A percentile compares a stretch with the other conserved stretches of the same genome.
These are phyloP conservation scores for Peromyscus melanophrys DNA, from an alignment of 2,797 vertebrate genomes.

Conservation along the genomic window DNA sequence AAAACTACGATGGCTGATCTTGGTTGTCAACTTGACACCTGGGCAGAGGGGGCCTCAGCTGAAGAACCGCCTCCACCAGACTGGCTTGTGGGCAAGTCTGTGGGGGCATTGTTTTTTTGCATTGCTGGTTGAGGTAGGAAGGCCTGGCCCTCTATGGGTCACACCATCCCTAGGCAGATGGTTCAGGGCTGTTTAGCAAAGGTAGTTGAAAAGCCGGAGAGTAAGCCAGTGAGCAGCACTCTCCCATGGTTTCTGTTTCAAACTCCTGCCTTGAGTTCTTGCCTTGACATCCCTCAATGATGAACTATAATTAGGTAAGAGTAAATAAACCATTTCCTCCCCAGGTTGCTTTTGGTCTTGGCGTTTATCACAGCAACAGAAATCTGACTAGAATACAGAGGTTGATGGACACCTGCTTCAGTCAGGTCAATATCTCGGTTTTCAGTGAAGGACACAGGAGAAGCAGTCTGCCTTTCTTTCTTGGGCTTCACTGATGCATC, in stretches of 20 bases:
- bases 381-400: neutral
- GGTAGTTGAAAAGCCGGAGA: neutral
- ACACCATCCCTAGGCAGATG: neutral
- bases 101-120: neutral
- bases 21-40: neutral
- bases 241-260: neutral
- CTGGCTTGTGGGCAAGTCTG: neutral
- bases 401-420: neutral
- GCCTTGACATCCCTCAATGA: neutral
- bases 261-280: neutral
- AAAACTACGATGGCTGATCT: neutral
- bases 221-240: neutral
- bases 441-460: slow-evolving; percentile 16
- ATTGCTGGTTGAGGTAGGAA: neutral
- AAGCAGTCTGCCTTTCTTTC: neutral
- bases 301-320: neutral
- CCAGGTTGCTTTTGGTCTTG: neutral
- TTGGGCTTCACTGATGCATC: neutral
- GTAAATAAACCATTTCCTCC: neutral
- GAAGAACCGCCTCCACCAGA: neutral
- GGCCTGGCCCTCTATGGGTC: neutral
- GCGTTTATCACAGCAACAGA: neutral
- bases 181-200: neutral
- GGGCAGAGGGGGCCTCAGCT: no score
- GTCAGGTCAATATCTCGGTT: neutral